Percentiles rank a stretch among this genome's conserved stretches.
phyloP scores from a whole-genome alignment of 2,797 vertebrate genomes.

The Scolopax rusticola region DNA sequence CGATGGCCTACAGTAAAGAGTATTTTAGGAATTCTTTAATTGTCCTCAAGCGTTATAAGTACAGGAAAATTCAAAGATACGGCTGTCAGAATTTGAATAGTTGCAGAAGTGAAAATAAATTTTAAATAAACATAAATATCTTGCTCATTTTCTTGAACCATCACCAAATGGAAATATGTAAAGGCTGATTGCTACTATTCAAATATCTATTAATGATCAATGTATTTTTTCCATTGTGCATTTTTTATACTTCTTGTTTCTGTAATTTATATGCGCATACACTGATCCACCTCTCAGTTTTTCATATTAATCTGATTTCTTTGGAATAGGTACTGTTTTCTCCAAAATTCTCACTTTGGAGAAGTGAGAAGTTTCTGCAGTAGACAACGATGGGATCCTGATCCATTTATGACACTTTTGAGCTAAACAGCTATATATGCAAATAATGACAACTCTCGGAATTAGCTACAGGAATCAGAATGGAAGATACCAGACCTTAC shows the following conservation, averaged over 20 bases:
- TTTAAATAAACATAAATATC: background rate
- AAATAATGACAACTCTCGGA: background rate
- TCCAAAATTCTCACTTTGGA: background rate
- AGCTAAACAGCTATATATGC: background rate
- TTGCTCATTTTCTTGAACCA: background rate
- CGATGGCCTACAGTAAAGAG: background rate
- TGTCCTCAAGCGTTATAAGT: background rate
- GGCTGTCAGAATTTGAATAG: background rate
- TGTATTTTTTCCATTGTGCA: fast-evolving
- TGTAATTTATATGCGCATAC: background rate
- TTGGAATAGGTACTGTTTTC: background rate
- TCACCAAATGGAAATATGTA: background rate
- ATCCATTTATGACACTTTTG: background rate
- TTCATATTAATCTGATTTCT: background rate
- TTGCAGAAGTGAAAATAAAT: background rate
- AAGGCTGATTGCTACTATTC: background rate
- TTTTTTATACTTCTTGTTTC: background rate
- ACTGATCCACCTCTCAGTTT: background rate
- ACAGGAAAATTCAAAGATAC: background rate
- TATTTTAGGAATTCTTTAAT: background rate
- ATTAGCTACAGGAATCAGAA: background rate
- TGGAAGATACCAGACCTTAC: background rate
- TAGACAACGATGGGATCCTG: background rate
- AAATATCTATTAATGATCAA: fast-evolving
- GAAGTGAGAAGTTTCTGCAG: background rate